Evolutionary conservation across 2,888 invertebrate genomes (phyloP), one percentile per base, ranked within the genome.

Genomic region (Drosophila seclusa): DNA sequence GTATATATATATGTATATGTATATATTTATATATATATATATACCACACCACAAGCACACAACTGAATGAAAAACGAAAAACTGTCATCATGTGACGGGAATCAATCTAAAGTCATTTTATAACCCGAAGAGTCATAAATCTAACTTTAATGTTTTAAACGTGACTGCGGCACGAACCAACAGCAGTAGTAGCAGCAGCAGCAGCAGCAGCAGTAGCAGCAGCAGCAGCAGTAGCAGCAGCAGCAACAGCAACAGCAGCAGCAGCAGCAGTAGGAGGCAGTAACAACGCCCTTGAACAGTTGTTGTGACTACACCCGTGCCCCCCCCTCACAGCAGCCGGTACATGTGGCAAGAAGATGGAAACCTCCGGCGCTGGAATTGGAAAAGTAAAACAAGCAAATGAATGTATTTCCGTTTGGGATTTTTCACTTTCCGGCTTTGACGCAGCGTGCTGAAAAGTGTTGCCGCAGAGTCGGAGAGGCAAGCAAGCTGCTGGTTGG

Each of bases 121-220:
- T 91, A 91, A 91, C 91, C 91, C 92, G 85, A 90, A 91, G 89
- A 91, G 90, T 91, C 91, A 91, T 92, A 92, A 91, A 91, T 91
- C 91, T 91, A 91, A 91, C 91, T 91, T 88, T 91, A 90, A 92
- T 91, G 90, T 86, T 80, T 76, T 78, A 84, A 87, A 91, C 91
- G 91, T 91, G 92, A 92, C 91, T 90, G 91, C 87, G 91, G 85
- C 91, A 90, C 68, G 68, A 67, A 66, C 61, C 72, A 64, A 68
- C 59, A 68, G 24, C 61, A 62, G 45, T 53, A 67, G 49, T 63
- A 53, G 27, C 38, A 64, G 31, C 53, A 50, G 60, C 48, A 42
- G 21, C 36, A 36, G 2, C 6, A 6, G 6, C 36, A 6, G 16
- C 36, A 6, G 7, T 2, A 16, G 16, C 36, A 36, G 7, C 16